phyloP scores from a whole-genome alignment of 2,888 invertebrate species.

The Metellina segmentata region DNA sequence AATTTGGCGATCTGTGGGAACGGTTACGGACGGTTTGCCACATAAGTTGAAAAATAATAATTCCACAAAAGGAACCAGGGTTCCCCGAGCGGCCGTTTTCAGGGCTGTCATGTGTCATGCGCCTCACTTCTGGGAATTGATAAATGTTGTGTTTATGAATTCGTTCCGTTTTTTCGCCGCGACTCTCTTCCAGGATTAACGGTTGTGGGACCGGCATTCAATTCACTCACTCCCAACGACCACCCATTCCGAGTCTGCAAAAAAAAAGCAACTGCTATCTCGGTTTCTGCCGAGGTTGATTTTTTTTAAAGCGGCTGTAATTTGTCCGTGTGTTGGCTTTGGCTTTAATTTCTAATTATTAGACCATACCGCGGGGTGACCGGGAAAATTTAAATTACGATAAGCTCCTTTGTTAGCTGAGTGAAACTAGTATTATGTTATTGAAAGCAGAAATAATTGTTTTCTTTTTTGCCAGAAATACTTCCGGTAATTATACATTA shows the following conservation, averaged over 20 bases:
- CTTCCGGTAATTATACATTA: no score
- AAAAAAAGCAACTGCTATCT: no score
- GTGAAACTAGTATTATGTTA: no score
- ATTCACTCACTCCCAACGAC: neutral
- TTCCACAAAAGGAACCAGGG: neutral
- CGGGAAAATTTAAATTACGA: no score
- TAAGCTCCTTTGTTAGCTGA: no score
- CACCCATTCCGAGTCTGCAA: neutral
- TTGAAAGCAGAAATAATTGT: no score
- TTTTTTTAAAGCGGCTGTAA: no score
- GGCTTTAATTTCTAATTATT: no score
- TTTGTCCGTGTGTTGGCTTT: no score
- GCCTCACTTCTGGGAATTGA: neutral
- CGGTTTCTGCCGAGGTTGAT: no score
- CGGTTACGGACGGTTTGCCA: conserved; percentile 47
- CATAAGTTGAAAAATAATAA: conserved; percentile 36
- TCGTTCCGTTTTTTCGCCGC: neutral
- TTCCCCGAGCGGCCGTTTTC: conserved; percentile 19
- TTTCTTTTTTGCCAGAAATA: no score
- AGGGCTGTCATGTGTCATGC: conserved; percentile 19
- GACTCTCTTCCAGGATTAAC: neutral
- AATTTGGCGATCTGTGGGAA: conserved; percentile 58
- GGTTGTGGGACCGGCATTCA: neutral
- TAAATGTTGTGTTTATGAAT: neutral
- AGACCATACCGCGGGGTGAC: no score